Base-by-base conservation (phyloP, 37 sponge, comb jelly and placozoan species). In the Geodia barretti region DNA sequence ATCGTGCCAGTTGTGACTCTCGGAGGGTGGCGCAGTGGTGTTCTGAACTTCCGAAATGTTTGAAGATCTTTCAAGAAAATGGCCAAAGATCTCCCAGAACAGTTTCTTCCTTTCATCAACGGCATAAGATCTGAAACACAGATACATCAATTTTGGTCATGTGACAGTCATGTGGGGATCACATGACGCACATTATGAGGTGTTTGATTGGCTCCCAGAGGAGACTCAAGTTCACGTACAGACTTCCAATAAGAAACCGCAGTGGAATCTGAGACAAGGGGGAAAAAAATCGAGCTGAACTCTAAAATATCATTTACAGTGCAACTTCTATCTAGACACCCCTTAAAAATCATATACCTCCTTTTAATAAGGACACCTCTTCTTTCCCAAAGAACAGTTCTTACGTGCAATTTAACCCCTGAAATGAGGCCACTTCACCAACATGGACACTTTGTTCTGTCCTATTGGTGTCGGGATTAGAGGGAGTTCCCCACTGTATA, bases 221-320 rank as follows among this genome's bases (percentile, higher is more conserved):
- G 20, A 87, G 84, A 75, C 82, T 88, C 71, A 97, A 94, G 85
- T 97, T 97, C 66, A 94, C 65, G 62, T 97, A 91, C 75, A 94
- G 79, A 39, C 37, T 68, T 26, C 97, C 89, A 47, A 94, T 58
- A 60, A 97, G 92, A 34, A 86, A 89, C 33, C 85, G 62, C 47
- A 96, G 73, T 66, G 91, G 72, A 19, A 93, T 76, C 96, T 95
- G 41, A 8, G 65, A 66, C 1, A 17, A n/a, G 4, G 42, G 28
- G 3, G 1, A 67, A 33, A 78, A 41, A 38, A n/a, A n/a, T n/a
- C n/a, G n/a, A n/a, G n/a, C n/a, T n/a, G n/a, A n/a, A n/a, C n/a
- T n/a, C n/a, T n/a, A n/a, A n/a, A n/a, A n/a, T n/a, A n/a, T n/a
- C n/a, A n/a, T n/a, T n/a, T n/a, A n/a, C n/a, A n/a, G n/a, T n/a